A percentile compares a stretch with the other conserved stretches of the same genome.
Conservation (phyloP, 2,888 invertebrate species). For the Leptodirus hochenwartii region DNA sequence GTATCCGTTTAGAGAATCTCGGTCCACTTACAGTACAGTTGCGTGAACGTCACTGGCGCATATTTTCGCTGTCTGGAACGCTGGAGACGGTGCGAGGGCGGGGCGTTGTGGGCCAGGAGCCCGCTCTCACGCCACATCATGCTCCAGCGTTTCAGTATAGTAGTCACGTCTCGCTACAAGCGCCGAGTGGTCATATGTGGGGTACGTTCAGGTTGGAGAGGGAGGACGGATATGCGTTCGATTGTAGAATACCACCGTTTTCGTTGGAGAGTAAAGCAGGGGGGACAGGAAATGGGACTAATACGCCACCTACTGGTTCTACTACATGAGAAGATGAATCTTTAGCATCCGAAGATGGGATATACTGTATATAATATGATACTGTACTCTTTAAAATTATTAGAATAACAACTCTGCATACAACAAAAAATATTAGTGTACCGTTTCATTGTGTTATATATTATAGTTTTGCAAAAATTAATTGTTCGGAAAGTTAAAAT, state of each 20-base stretch:
- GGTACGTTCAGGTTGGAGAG: constrained; percentile 96
- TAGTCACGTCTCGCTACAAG: constrained; percentile 91
- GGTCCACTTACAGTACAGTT: constrained; percentile 79
- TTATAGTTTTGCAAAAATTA: too few species aligned
- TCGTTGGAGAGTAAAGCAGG: constrained; percentile 89
- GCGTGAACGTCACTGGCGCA: constrained; percentile 94
- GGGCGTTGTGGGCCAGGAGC: constrained; percentile 97
- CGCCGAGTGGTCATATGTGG: constrained; percentile 98
- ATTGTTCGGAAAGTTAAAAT: too few species aligned
- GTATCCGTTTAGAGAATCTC: constrained; percentile 89
- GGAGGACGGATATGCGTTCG: constrained; percentile 91
- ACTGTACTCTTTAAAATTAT: too few species aligned
- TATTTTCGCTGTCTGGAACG: constrained; percentile 86
- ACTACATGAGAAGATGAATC: too few species aligned
- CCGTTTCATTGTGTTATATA: too few species aligned
- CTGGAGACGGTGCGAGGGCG: constrained; percentile 87
- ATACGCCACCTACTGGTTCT: too few species aligned
- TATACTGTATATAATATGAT: too few species aligned
- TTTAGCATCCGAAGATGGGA: too few species aligned
- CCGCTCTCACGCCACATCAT: constrained; percentile 67
- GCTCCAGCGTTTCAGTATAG: constrained; percentile 95
- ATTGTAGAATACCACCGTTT: constrained; percentile 95
- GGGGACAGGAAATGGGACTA: too few species aligned
- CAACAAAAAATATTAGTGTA: too few species aligned
- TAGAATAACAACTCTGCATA: too few species aligned